Base-by-base conservation (phyloP, 2,797 vertebrate genomes). In the Falco naumanni region DNA sequence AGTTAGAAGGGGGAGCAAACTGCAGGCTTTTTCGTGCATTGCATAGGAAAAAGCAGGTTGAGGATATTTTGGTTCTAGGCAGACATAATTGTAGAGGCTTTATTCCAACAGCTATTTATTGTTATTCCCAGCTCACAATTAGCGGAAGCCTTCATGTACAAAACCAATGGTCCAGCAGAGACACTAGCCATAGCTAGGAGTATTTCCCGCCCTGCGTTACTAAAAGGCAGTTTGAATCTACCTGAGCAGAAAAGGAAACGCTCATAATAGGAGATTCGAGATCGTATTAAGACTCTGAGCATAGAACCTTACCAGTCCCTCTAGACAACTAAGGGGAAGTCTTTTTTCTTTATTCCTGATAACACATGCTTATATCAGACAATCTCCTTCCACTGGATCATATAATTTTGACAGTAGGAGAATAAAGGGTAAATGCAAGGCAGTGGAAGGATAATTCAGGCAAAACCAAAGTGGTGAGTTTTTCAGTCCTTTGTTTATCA, bases 61-160 rank as follows among this genome's bases (percentile, higher is more conserved):
- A 51, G 43, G 45, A 68, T 84, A 89, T 83, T 92, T 80, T 90
- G 43, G 43, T 94, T 94, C 54, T 66, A 79, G 37, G 76, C 59
- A 87, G 41, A 61, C 11, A 45, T 74, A 71, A 57, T 26, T 33
- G 13, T 25, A 90, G 81, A 80, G 33, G 53, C 29, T 93, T 95
- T 86, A 33, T 86, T 93, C 92, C 7, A 26, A 39, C 33, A 89
- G 41, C 53, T 86, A 26, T 92, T 93, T 90, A 65, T 95, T 95
- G 96, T 95, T 94, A 72, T 75, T 47, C 41, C 60, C 39, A 82
- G 37, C 45, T 97, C 72, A 68, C 5, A 19, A n/a, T 72, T 82
- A 87, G 37, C 64, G 70, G 70, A 60, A 80, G 51, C 76, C 28
- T 47, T 83, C 16, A 31, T 22, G 64, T 79, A 80, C 81, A 69